Evolutionary conservation across 2,113 vertebrate species (phyloP), one percentile per base, ranked within the genome.

Genomic region (Labeo catla): DNA sequence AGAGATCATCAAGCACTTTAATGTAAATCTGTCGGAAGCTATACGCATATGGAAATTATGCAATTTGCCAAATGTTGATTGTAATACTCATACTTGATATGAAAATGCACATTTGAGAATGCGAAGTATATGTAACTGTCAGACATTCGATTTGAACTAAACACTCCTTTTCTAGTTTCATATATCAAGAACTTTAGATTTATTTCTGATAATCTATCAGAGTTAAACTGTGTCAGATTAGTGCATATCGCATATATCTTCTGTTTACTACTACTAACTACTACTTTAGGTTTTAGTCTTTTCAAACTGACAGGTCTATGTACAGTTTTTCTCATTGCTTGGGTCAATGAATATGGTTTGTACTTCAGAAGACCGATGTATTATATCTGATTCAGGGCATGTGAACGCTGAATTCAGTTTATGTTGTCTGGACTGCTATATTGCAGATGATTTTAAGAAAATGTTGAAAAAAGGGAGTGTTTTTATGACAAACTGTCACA

Each of bases 1-100:
- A 39, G 81, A 39, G 87, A 85, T 86, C 89, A 83, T 84, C 83
- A 83, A 91, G 93, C 93, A 94, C 92, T 94, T 94, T 93, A 94
- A 83, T 86, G 88, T 74, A 65, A 68, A 82, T 72, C 45, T 86
- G 88, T 92, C 89, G 23, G 80, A 77, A 82, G 49, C 34, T 59
- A 57, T 49, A 79, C 5, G 28, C 63, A 65, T 66, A 78, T 54
- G 73, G 11, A 63, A 84, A 57, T 61, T 73, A 82, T 82, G 76
- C 65, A 70, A 36, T n/a, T 83, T 54, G 28, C 65, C 61, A 83
- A 72, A 83, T 72, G 77, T 81, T 74, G 52, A 83, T 79, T 86
- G 57, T 28, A 81, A 77, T 36, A 82, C 19, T 70, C 4, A 21
- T 86, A 39, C 70, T 74, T 79, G 23, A 86, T 77, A 73, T 12